phyloP scores from a whole-genome alignment of 2,888 invertebrate genomes.

The Hyposoter dolosus region DNA sequence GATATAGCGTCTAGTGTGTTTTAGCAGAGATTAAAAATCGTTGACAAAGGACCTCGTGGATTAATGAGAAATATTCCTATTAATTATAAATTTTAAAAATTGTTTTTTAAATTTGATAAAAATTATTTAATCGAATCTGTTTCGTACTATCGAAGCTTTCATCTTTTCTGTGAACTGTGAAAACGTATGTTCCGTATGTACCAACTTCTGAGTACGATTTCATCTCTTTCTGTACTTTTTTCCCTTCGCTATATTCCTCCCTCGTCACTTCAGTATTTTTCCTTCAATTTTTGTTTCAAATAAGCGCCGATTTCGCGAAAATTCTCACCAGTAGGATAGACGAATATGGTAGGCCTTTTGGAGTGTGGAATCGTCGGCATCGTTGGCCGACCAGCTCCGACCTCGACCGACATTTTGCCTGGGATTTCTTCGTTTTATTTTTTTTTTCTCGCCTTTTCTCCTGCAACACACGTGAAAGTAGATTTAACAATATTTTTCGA shows the following conservation, averaged over 20 bases:
- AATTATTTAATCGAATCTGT: no score
- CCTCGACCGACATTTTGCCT: slow-evolving; percentile 77
- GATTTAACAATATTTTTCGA: slow-evolving; percentile 3
- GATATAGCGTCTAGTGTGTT: background rate
- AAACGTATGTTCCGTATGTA: slow-evolving; percentile 1
- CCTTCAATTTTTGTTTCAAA: slow-evolving; percentile 30
- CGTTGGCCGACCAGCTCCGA: slow-evolving; percentile 81
- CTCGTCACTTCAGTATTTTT: slow-evolving; percentile 51
- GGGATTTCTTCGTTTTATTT: slow-evolving; percentile 41
- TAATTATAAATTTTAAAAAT: background rate
- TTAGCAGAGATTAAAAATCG: background rate
- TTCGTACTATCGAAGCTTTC: background rate
- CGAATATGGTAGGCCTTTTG: slow-evolving; percentile 90
- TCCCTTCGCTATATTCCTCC: background rate
- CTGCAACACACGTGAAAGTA: slow-evolving; percentile 54
- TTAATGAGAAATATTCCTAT: background rate
- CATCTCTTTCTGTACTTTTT: background rate
- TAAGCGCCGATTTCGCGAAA: background rate
- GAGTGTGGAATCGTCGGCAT: slow-evolving; percentile 86
- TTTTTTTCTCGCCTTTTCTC: background rate
- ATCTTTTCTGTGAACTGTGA: background rate
- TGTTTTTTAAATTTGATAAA: no score
- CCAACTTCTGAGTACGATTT: background rate
- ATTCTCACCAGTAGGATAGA: slow-evolving; percentile 89
- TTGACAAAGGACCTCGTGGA: background rate